A percentile compares a stretch with the other conserved stretches of the same genome.
These are phyloP conservation scores for Pterois miles DNA, from an alignment of 2,797 vertebrate species.

Conservation along the genomic window DNA sequence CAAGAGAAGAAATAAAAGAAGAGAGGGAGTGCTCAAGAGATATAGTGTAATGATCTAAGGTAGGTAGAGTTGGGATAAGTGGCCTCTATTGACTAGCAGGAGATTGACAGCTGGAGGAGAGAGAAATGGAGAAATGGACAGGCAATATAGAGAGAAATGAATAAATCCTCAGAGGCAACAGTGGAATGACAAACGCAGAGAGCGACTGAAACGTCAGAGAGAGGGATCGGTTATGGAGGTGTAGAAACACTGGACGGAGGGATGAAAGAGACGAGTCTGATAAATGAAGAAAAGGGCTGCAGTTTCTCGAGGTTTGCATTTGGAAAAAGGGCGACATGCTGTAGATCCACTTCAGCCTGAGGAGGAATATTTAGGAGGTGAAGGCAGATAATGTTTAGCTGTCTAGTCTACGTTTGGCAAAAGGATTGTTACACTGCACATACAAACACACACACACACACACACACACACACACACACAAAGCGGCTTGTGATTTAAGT, in stretches of 20 bases:
- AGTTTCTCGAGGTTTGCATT: constrained; percentile 34
- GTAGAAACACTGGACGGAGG: not conserved
- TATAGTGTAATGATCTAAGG: constrained; percentile 43
- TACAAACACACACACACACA: not conserved
- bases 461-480: not conserved
- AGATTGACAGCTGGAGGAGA: constrained; percentile 35
- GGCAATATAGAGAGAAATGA: constrained; percentile 30
- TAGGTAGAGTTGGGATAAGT: constrained; percentile 31
- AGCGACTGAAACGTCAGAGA: constrained; percentile 20
- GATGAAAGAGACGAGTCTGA: constrained; percentile 2
- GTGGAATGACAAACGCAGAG: constrained; percentile 20
- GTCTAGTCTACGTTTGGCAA: constrained; percentile 4
- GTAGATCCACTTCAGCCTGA: constrained; percentile 39
- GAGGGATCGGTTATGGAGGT: not conserved
- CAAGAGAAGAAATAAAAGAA: constrained; percentile 40
- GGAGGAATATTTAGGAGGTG: constrained; percentile 53
- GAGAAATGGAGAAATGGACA: constrained; percentile 1
- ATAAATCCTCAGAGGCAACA: constrained; percentile 14
- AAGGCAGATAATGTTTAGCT: constrained; percentile 57
- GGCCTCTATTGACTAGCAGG: constrained; percentile 26
- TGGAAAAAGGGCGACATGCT: constrained; percentile 43
- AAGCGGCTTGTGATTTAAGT: not conserved
- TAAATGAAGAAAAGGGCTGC: not conserved
- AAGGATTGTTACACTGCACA: constrained; percentile 17
- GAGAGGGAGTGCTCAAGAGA: constrained; percentile 27